These are phyloP conservation scores for Epicampocera succincta DNA, from an alignment of 2,888 invertebrate species.

Conservation along the genomic window DNA sequence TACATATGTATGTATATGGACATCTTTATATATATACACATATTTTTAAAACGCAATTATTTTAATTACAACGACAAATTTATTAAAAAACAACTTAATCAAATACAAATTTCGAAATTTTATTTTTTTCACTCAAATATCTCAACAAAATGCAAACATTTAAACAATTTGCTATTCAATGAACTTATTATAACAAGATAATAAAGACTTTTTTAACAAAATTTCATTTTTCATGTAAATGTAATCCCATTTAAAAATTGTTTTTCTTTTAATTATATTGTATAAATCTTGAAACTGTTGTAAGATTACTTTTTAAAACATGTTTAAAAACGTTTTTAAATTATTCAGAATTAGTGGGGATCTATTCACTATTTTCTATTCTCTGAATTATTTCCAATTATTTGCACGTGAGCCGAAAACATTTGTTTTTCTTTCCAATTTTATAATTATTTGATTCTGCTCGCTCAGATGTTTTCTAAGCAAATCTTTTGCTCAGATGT, in stretches of 20 bases:
- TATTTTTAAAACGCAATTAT: too few species aligned
- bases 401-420: constrained; percentile 9
- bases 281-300: neutral
- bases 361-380: neutral
- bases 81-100: neutral
- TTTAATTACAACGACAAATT: neutral
- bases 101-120: constrained; percentile 1
- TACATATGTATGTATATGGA: too few species aligned
- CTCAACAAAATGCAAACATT: too few species aligned
- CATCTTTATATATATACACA: too few species aligned
- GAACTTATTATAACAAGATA: constrained; percentile 9
- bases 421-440: neutral
- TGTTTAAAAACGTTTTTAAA: neutral
- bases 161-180: neutral
- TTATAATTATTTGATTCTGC: neutral
- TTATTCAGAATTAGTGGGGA: neutral
- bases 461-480: too few species aligned
- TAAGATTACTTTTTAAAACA: neutral
- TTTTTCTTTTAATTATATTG: constrained; percentile 16
- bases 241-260: neutral
- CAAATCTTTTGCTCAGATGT: too few species aligned
- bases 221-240: neutral
- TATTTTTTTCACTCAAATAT: neutral
- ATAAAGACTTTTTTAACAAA: constrained; percentile 21
- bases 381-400: constrained; percentile 10